These are phyloP conservation scores for Bubo blakistoni DNA, from an alignment of 2,113 vertebrate species.

Conservation along the genomic window DNA sequence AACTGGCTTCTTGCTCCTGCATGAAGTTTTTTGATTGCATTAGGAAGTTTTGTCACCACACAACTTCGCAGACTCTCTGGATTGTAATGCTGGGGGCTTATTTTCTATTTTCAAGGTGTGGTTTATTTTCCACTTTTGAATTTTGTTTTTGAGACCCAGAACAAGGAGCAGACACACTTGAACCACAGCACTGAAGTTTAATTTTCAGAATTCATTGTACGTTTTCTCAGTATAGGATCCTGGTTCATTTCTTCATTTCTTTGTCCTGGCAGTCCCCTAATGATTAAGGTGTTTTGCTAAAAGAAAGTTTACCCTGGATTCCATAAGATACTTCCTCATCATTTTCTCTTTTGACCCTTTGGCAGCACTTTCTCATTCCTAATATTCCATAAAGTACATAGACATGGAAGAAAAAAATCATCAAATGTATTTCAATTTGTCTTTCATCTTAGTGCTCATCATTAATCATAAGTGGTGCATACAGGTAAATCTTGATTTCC, in stretches of 20 bases:
- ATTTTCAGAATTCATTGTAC: neutral
- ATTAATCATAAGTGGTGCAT: neutral
- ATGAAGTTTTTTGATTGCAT: neutral
- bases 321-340: neutral
- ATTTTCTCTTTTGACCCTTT: neutral
- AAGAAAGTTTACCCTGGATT: neutral
- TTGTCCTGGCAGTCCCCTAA: neutral
- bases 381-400: neutral
- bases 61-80: neutral
- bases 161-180: neutral
- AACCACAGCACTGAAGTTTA: neutral
- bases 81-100: neutral
- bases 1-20: neutral
- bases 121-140: neutral
- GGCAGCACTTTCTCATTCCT: neutral
- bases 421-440: neutral
- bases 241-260: neutral
- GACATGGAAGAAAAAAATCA: neutral
- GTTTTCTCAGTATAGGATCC: neutral
- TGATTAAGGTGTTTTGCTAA: neutral
- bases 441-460: constrained; percentile 11
- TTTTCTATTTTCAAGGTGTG: neutral
- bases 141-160: neutral
- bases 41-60: neutral
- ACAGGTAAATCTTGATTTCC: neutral